A percentile compares a stretch with the other conserved stretches of the same genome.
Evolutionary conservation across 2,113 vertebrate species (phyloP).

Genomic region (Peromyscus polionotus): DNA sequence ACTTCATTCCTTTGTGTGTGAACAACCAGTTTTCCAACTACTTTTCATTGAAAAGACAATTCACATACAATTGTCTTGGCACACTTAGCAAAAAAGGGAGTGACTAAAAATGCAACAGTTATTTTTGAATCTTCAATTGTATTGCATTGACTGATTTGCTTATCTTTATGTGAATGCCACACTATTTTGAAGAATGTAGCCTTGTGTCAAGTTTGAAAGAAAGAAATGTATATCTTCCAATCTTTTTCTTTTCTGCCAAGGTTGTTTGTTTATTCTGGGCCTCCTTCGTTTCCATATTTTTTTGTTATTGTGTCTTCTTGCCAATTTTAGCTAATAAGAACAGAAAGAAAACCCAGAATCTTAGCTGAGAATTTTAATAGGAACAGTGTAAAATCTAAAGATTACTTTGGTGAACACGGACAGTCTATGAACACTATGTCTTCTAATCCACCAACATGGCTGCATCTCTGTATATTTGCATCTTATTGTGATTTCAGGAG

Average conservation of each 20-base stretch:
- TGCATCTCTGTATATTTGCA: neutral
- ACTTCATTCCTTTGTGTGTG: neutral
- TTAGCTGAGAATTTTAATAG: neutral
- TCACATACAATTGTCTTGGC: neutral
- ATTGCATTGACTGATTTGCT: neutral
- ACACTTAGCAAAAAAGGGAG: neutral
- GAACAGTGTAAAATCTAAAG: neutral
- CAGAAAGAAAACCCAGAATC: neutral
- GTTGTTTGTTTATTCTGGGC: neutral
- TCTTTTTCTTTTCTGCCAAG: neutral
- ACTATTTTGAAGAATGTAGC: neutral
- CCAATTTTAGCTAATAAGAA: neutral
- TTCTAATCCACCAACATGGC: neutral
- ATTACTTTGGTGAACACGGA: neutral
- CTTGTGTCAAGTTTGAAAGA: neutral
- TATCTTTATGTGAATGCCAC: neutral
- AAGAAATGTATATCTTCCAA: neutral
- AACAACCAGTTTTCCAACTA: neutral
- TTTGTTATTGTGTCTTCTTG: neutral
- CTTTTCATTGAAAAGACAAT: neutral
- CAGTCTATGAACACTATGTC: neutral
- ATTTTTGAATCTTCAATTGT: slow-evolving; percentile 10
- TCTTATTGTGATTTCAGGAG: neutral
- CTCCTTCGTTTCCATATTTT: neutral
- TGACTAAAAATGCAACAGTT: neutral